Conservation (phyloP, 2,797 vertebrate genomes). For the Netta rufina region DNA sequence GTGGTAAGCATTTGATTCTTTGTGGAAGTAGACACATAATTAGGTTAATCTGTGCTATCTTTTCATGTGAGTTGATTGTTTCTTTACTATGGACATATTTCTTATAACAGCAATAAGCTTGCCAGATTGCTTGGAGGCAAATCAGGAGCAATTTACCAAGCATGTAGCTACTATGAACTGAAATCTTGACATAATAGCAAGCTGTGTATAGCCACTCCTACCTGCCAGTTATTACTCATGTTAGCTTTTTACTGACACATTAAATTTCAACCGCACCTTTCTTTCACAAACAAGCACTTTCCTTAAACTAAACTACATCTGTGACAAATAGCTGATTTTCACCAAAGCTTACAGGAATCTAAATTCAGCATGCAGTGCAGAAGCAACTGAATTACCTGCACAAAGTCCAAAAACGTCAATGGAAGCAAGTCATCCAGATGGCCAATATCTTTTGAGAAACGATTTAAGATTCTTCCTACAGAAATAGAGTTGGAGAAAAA, state of each 20-base stretch:
- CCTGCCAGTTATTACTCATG: conserved; percentile 80
- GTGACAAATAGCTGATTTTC: conserved; percentile 77
- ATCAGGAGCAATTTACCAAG: conserved; percentile 76
- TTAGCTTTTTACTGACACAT: conserved; percentile 80
- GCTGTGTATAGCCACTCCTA: conserved; percentile 80
- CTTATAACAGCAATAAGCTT: conserved; percentile 83
- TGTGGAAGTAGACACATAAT: conserved; percentile 90
- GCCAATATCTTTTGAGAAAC: conserved; percentile 96
- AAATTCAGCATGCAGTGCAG: neutral
- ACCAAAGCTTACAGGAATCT: neutral
- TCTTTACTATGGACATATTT: conserved; percentile 88
- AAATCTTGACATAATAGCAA: conserved; percentile 68
- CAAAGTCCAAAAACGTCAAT: conserved; percentile 92
- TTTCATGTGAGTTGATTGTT: conserved; percentile 90
- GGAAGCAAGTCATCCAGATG: conserved; percentile 94
- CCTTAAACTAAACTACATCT: conserved; percentile 77
- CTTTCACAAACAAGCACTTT: conserved; percentile 84
- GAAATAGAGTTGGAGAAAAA: conserved; percentile 54
- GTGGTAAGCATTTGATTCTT: conserved; percentile 90
- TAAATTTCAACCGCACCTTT: conserved; percentile 81
- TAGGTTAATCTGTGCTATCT: conserved; percentile 91
- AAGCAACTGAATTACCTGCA: conserved; percentile 86
- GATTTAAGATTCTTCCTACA: conserved; percentile 85
- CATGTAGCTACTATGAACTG: conserved; percentile 75
- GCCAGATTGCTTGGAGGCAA: conserved; percentile 87